A percentile compares a stretch with the other conserved stretches of the same genome.
phyloP scores from a whole-genome alignment of 30 jellyfish, hydroid and myxozoan species.

The Hydractinia symbiolongicarpus region DNA sequence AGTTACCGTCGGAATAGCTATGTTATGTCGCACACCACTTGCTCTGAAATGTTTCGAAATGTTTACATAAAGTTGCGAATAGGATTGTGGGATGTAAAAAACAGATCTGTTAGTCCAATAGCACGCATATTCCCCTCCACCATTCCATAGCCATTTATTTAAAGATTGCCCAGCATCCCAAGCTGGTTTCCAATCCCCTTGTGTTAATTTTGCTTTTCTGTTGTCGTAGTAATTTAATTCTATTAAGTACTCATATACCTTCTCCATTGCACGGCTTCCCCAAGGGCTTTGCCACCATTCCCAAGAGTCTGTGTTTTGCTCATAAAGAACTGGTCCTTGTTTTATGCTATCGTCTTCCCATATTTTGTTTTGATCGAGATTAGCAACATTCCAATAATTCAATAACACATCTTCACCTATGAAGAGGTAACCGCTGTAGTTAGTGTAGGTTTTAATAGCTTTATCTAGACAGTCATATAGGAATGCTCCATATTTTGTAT shows the following conservation, averaged over 20 bases:
- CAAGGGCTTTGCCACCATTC: constrained; percentile 99
- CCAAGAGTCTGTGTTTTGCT: constrained; percentile 69
- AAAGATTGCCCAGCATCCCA: constrained; percentile 78
- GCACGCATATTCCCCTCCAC: constrained; percentile 64
- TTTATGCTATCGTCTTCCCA: constrained; percentile 55
- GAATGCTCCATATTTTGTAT: constrained; percentile 85
- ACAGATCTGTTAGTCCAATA: constrained; percentile 49
- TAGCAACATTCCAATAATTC: constrained; percentile 53
- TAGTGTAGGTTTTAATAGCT: constrained; percentile 43
- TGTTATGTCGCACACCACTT: constrained; percentile 91
- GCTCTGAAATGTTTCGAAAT: constrained; percentile 68
- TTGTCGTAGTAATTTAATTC: constrained; percentile 59
- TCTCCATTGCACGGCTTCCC: constrained; percentile 92
- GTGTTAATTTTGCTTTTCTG: constrained; percentile 58
- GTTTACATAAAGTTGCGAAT: constrained; percentile 20
- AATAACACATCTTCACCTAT: constrained; percentile 64
- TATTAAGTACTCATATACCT: constrained; percentile 72
- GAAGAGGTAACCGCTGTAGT: constrained; percentile 68
- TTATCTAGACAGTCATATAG: constrained; percentile 79
- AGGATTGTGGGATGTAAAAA: constrained; percentile 48
- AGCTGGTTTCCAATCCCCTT: constrained; percentile 86
- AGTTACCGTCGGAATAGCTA: constrained; percentile 76
- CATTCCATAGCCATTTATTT: constrained; percentile 91
- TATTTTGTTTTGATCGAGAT: constrained; percentile 33
- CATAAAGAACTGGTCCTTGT: constrained; percentile 72